Evolutionary conservation across 2,113 vertebrate genomes (phyloP).

Genomic region (Aspidoscelis tigris): DNA sequence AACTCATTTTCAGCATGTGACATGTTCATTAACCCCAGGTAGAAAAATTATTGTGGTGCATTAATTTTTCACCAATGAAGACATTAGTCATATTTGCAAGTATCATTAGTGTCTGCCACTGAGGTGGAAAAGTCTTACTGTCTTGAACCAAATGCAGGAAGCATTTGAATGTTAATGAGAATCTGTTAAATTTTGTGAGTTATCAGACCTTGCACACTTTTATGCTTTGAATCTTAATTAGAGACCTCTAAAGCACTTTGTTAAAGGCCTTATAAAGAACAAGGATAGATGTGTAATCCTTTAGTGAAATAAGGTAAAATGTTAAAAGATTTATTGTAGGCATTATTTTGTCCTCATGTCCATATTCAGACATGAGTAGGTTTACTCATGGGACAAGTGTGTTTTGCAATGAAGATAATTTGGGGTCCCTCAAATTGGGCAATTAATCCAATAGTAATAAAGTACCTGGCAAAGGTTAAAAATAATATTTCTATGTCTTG

Average conservation of each 20-base stretch:
- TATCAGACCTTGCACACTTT: conserved; percentile 65
- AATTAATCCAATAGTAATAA: neutral
- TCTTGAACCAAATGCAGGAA: conserved; percentile 75
- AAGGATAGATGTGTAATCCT: conserved; percentile 63
- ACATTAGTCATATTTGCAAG: conserved; percentile 91
- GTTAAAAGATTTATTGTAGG: conserved; percentile 58
- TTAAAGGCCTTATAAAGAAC: conserved; percentile 68
- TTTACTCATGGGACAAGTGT: conserved; percentile 46
- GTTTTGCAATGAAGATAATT: conserved; percentile 52
- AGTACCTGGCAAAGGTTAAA: neutral
- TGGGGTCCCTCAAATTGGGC: neutral
- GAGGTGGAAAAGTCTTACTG: conserved; percentile 77
- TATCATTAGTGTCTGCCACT: conserved; percentile 84
- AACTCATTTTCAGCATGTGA: conserved; percentile 95
- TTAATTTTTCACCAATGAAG: conserved; percentile 91
- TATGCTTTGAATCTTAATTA: conserved; percentile 76
- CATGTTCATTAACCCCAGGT: conserved; percentile 94
- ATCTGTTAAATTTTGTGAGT: conserved; percentile 67
- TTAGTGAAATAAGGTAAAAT: conserved; percentile 69
- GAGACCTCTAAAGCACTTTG: conserved; percentile 67
- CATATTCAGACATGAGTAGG: conserved; percentile 45
- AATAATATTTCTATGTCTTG: neutral
- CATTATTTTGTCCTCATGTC: conserved; percentile 56
- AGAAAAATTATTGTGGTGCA: conserved; percentile 88
- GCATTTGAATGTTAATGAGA: conserved; percentile 77